phyloP scores from a whole-genome alignment of 1,140 invertebrate genomes.

The Drusus annulatus region DNA sequence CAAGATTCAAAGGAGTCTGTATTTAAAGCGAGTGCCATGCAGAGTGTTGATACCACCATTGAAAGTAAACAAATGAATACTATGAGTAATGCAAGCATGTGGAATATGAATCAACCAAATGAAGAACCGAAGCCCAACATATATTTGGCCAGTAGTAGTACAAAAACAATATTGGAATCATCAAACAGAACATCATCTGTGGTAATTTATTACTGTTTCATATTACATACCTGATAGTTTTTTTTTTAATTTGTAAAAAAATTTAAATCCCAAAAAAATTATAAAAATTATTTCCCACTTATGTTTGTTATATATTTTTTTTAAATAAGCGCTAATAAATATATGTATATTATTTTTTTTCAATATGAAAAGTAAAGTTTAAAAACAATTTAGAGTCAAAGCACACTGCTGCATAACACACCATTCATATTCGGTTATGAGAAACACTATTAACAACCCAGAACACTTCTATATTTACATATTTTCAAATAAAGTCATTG shows the following conservation, averaged over 20 bases:
- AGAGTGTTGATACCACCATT: neutral
- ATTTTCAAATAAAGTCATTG: no score
- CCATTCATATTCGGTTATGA: no score
- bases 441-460: no score
- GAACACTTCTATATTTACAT: no score
- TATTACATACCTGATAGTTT: neutral
- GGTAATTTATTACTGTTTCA: conserved; percentile 2
- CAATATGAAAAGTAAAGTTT: no score
- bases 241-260: no score
- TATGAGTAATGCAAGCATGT: neutral
- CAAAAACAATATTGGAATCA: conserved; percentile 9
- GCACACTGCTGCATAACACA: no score
- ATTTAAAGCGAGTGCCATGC: neutral
- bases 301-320: no score
- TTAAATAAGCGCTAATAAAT: no score
- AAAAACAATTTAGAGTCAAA: no score
- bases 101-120: neutral
- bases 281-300: no score
- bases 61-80: neutral
- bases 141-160: neutral
- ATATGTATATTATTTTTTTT: neutral
- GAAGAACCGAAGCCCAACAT: conserved; percentile 3
- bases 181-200: conserved; percentile 16
- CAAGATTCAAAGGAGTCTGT: conserved; percentile 11
- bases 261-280: no score